A percentile compares a stretch with the other conserved stretches of the same genome.
phyloP scores from a whole-genome alignment of 1,140 invertebrate genomes.

The Aphelinus atriplicis region DNA sequence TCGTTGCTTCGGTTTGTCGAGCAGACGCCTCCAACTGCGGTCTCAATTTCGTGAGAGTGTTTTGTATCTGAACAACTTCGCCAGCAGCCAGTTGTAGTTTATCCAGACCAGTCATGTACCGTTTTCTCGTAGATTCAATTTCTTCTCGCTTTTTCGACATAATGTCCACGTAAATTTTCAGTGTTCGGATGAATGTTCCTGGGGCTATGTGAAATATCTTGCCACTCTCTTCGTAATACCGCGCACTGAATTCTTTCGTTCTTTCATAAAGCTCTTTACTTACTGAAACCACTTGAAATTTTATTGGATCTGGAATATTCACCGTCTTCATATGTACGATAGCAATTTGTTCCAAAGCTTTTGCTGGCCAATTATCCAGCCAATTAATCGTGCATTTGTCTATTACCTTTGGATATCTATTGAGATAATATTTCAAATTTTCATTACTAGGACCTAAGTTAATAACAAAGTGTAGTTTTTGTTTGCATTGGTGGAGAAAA shows the following conservation, averaged over 20 bases:
- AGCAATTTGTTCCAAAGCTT: conserved; percentile 76
- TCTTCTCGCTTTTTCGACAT: conserved; percentile 69
- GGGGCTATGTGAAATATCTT: conserved; percentile 69
- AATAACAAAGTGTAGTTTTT: conserved; percentile 75
- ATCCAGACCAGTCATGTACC: conserved; percentile 73
- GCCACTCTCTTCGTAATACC: conserved; percentile 55
- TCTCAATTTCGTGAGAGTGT: conserved; percentile 72
- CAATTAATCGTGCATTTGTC: conserved; percentile 60
- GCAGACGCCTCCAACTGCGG: conserved; percentile 77
- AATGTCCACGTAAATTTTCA: conserved; percentile 68
- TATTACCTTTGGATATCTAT: conserved; percentile 42
- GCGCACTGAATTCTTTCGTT: conserved; percentile 59
- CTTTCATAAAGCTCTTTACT: conserved; percentile 73
- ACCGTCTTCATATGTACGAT: conserved; percentile 72
- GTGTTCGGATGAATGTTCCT: conserved; percentile 70
- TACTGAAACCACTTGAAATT: conserved; percentile 62
- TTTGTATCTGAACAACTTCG: conserved; percentile 74
- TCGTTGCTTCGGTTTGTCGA: conserved; percentile 71
- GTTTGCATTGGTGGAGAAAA: conserved; percentile 71
- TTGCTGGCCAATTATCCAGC: conserved; percentile 78
- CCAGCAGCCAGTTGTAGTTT: conserved; percentile 73
- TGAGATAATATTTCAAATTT: conserved; percentile 62
- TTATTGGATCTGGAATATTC: conserved; percentile 63
- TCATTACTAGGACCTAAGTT: conserved; percentile 73
- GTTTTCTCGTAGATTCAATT: conserved; percentile 65